Percentiles rank a stretch among this genome's conserved stretches.
Conservation (phyloP, 2,888 invertebrate species). For the Zaprionus obscuricornis region DNA sequence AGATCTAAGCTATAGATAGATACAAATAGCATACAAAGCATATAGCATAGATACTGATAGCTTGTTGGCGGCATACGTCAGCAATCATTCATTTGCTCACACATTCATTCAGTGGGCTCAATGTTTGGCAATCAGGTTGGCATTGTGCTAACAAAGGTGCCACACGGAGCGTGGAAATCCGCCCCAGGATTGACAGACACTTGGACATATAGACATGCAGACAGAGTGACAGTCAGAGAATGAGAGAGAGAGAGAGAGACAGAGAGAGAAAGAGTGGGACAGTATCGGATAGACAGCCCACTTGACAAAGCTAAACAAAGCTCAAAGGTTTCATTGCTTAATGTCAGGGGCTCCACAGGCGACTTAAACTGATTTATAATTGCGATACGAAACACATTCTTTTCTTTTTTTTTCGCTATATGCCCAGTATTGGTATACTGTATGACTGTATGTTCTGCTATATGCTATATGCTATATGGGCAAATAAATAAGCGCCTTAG, state of each 20-base stretch:
- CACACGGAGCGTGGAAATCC: conserved; percentile 72
- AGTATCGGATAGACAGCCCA: conserved; percentile 32
- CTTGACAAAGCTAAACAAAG: conserved; percentile 63
- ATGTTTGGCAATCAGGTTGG: conserved; percentile 66
- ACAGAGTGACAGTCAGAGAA: conserved; percentile 26
- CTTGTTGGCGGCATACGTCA: conserved; percentile 27
- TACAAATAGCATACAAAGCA: conserved; percentile 38
- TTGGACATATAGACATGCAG: conserved; percentile 25
- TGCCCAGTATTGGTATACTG: not conserved
- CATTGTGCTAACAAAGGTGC: conserved; percentile 72
- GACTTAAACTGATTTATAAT: conserved; percentile 82
- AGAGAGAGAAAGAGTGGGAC: not conserved
- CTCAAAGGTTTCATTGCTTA: conserved; percentile 79
- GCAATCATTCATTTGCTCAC: conserved; percentile 68
- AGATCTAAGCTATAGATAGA: conserved; percentile 46
- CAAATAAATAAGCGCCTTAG: conserved; percentile 79
- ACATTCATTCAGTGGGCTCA: conserved; percentile 49
- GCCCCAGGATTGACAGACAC: conserved; percentile 56
- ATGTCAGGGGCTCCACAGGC: conserved; percentile 67
- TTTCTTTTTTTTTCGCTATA: conserved; percentile 1
- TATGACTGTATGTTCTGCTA: no score
- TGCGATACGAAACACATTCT: conserved; percentile 73
- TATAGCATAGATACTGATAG: conserved; percentile 39
- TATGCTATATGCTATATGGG: conserved; percentile 4
- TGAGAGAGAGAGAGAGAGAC: conserved; percentile 43